Conservation (phyloP, 2,888 invertebrate genomes). For the Blastobasis adustella region DNA sequence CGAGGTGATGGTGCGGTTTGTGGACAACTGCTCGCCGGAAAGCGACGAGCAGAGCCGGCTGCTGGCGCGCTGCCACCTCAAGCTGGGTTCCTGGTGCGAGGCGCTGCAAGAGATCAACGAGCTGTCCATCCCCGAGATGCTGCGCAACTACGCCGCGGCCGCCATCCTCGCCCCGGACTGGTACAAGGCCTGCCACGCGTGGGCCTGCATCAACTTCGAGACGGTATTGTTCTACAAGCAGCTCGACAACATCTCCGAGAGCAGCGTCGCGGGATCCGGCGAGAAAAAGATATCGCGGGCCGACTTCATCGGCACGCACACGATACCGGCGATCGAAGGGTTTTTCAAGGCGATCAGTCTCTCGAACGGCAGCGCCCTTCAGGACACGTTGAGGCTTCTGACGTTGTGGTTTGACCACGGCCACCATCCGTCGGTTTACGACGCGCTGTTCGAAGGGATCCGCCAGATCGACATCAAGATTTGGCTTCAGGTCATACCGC, state of each 20-base stretch:
- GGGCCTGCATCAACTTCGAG: slow-evolving; percentile 98
- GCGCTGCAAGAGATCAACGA: slow-evolving; percentile 88
- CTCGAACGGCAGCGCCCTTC: slow-evolving; percentile 92
- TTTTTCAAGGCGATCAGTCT: slow-evolving; percentile 96
- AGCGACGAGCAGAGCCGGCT: slow-evolving; percentile 73
- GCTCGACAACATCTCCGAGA: slow-evolving; percentile 62
- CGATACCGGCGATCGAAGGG: slow-evolving; percentile 95
- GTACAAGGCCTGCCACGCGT: slow-evolving; percentile 99
- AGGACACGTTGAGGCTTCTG: slow-evolving; percentile 94
- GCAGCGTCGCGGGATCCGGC: slow-evolving; percentile 56
- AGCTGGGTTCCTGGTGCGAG: slow-evolving; percentile 97
- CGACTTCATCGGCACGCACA: slow-evolving; percentile 73
- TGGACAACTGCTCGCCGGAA: slow-evolving; percentile 70
- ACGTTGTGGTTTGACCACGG: slow-evolving; percentile 99
- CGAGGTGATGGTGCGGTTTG: slow-evolving; percentile 85
- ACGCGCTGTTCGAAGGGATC: slow-evolving; percentile 93
- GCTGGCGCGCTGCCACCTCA: slow-evolving; percentile 90
- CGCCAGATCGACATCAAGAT: slow-evolving; percentile 96
- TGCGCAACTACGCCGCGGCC: slow-evolving; percentile 86
- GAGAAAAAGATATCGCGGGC: slow-evolving; percentile 60
- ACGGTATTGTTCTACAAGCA: slow-evolving; percentile 82
- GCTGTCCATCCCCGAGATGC: slow-evolving; percentile 82
- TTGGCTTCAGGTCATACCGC: slow-evolving; percentile 99
- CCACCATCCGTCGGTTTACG: slow-evolving; percentile 92
- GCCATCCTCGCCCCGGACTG: slow-evolving; percentile 90